A percentile compares a stretch with the other conserved stretches of the same genome.
phyloP scores from a whole-genome alignment of 2,888 invertebrate species.

The Heliconius hortense region DNA sequence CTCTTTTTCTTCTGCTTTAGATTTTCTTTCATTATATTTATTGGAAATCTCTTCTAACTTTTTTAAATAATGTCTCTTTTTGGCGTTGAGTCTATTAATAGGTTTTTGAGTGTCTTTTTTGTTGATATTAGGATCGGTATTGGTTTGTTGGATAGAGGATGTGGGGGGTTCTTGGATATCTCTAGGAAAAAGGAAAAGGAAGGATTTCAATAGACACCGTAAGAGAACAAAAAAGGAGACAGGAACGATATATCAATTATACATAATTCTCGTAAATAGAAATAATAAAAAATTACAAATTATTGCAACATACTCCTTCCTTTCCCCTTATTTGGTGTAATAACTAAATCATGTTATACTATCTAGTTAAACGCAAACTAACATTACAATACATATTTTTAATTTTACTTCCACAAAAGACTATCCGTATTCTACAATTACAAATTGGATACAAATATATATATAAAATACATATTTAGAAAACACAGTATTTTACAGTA shows the following conservation, averaged over 20 bases:
- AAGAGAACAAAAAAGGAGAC: slow-evolving; percentile 76
- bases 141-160: slow-evolving; percentile 58
- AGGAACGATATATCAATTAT: slow-evolving; percentile 56
- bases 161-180: slow-evolving; percentile 57
- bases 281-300: slow-evolving; percentile 44
- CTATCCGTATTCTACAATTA: not conserved
- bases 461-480: not conserved
- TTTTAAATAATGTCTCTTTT: slow-evolving; percentile 67
- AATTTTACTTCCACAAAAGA: not conserved
- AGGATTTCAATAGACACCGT: slow-evolving; percentile 52
- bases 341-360: slow-evolving; percentile 1
- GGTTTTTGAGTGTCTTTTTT: slow-evolving; percentile 52
- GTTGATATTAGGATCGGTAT: slow-evolving; percentile 58
- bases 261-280: too few relatives aligned
- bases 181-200: slow-evolving; percentile 77
- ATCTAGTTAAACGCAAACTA: not conserved
- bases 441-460: not conserved
- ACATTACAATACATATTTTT: not conserved
- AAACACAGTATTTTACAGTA: slow-evolving; percentile 42
- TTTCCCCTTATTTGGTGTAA: slow-evolving; percentile 78
- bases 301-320: slow-evolving; percentile 58
- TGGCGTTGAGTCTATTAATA: slow-evolving; percentile 55
- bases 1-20: slow-evolving; percentile 47
- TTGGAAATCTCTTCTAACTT: slow-evolving; percentile 69
- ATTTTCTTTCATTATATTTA: slow-evolving; percentile 62